phyloP scores from a whole-genome alignment of 2,888 invertebrate genomes.

The Nesidiocoris tenuis region DNA sequence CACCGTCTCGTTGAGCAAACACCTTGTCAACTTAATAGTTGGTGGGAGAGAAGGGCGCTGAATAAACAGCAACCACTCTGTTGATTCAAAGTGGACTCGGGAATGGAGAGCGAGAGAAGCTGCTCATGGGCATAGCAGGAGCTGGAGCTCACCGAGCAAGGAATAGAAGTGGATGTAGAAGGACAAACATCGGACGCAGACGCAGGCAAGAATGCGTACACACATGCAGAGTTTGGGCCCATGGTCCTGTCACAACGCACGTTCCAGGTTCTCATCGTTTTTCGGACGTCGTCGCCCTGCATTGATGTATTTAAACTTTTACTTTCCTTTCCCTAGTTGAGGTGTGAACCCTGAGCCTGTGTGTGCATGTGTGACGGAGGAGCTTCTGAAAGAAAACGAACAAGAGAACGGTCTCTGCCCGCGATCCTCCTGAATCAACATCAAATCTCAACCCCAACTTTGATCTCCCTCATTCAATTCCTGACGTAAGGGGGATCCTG shows the following conservation, averaged over 20 bases:
- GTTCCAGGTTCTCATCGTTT: background rate
- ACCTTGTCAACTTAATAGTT: slow-evolving; percentile 42
- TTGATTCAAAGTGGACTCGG: slow-evolving; percentile 40
- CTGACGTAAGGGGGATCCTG: background rate
- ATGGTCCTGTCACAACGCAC: background rate
- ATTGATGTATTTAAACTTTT: slow-evolving; percentile 37
- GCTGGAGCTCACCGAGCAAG: background rate
- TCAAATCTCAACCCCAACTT: background rate
- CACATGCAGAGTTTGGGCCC: slow-evolving; percentile 2
- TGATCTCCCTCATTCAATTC: background rate
- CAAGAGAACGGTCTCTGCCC: background rate
- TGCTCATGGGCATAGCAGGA: background rate
- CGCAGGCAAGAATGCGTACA: slow-evolving; percentile 11
- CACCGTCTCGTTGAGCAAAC: slow-evolving; percentile 32
- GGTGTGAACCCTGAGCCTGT: background rate
- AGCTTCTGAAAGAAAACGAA: background rate
- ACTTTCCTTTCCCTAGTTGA: slow-evolving; percentile 19
- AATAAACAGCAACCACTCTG: slow-evolving; percentile 34
- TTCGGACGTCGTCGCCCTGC: slow-evolving; percentile 4
- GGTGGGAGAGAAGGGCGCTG: slow-evolving; percentile 43
- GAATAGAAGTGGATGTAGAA: slow-evolving; percentile 7
- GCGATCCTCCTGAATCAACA: slow-evolving; percentile 34
- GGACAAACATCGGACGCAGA: slow-evolving; percentile 23
- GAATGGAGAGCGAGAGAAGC: slow-evolving; percentile 17
- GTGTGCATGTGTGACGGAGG: background rate